Evolutionary conservation across 2,888 invertebrate genomes (phyloP).

Genomic region (Thymelicus acteon): DNA sequence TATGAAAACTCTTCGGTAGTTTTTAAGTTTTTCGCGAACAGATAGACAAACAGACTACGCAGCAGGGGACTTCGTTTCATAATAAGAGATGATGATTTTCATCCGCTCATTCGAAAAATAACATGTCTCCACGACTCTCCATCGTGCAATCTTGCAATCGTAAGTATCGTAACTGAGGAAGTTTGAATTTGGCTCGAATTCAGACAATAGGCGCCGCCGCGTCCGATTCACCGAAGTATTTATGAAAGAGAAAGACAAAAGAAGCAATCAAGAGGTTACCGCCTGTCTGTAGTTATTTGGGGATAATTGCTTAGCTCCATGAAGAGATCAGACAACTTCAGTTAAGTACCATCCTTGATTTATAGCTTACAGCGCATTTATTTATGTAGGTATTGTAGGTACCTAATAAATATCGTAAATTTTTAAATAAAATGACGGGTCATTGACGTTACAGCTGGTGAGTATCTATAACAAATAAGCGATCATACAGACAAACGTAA

Average conservation of each 20-base stretch:
- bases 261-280: constrained; percentile 42
- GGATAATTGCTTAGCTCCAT: constrained; percentile 46
- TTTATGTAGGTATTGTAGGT: neutral
- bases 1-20: no score
- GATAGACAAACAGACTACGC: no score
- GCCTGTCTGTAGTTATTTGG: constrained; percentile 47
- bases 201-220: constrained; percentile 34
- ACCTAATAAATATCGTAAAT: neutral
- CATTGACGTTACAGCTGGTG: neutral
- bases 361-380: neutral
- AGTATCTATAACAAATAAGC: no score
- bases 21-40: no score
- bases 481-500: no score
- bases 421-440: neutral
- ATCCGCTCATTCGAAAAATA: no score
- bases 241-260: constrained; percentile 44
- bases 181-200: constrained; percentile 33
- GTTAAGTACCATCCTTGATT: constrained; percentile 3
- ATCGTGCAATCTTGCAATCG: constrained; percentile 15
- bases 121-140: no score
- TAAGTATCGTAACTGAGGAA: constrained; percentile 12
- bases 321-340: constrained; percentile 38
- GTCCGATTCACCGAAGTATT: constrained; percentile 33
- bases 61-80: no score
- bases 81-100: no score